Base-by-base conservation (phyloP, 1,140 invertebrate genomes). In the Goniozus legneri region DNA sequence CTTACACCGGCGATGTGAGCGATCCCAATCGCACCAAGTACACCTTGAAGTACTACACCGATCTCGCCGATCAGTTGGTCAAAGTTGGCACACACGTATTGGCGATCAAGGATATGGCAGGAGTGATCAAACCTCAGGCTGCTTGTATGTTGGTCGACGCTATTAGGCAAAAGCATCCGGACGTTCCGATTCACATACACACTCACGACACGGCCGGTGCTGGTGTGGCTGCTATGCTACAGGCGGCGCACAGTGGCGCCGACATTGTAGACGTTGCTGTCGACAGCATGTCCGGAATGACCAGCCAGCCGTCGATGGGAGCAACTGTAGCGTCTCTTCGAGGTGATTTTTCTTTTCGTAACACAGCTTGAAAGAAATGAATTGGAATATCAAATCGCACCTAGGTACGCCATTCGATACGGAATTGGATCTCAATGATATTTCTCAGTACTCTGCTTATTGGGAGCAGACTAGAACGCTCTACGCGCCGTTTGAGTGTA, bases 31-130 rank as follows among this genome's bases (percentile, higher is more conserved):
- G 87, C 47, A 92, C 80, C 16, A 98, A 99, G 77, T 99, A 99
- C 70, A 86, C 95, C 68, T 81, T 99, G 0, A 88, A 97, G 39
- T 99, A 99, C 73, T 99, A 99, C 63, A 64, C 89, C 6, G 84
- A 96, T 35, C 73, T 99, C 36, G 88, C 95, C 15, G 87, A 95
- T 64, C 91, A 99, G 70, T 76, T 99, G 8, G 91, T 99, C 0
- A 97, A 96, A 75, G 95, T 90, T 37, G 95, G 91, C n/a, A 95
- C 95, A 13, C 97, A 99, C 68, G 90, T 99, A 3, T 76, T 99
- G 0, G 82, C 83, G 30, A 98, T 99, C 48, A 99, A 99, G 77
- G 97, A 99, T 73, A 99, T 99, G 97, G 97, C 97, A 52, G 97
- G 97, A 32, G 77, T 99, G 8, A 71, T 99, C 44, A 98, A 97